Conservation (phyloP, 2,797 vertebrate genomes). For the Erpetoichthys calabaricus region DNA sequence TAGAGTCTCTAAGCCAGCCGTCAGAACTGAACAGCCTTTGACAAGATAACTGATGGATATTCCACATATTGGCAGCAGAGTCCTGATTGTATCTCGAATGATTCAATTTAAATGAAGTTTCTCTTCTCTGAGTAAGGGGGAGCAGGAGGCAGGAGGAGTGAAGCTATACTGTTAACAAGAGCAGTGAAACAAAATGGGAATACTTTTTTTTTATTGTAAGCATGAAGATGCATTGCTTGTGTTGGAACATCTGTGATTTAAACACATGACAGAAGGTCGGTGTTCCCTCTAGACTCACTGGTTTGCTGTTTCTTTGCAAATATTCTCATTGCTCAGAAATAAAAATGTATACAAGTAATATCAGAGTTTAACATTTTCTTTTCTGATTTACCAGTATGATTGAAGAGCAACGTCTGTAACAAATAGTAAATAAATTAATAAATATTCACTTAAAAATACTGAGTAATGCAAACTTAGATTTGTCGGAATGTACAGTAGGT, state of each 20-base stretch:
- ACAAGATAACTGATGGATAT: slow-evolving; percentile 45
- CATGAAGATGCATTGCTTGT: slow-evolving; percentile 16
- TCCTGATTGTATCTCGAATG: slow-evolving; percentile 11
- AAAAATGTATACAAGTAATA: neutral
- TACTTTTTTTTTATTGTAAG: neutral
- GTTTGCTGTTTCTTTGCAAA: slow-evolving; percentile 14
- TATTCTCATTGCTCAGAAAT: slow-evolving; percentile 6
- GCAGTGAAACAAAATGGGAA: neutral
- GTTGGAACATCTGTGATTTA: slow-evolving; percentile 36
- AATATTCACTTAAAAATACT: too few species aligned
- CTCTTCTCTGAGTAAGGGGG: slow-evolving; percentile 6
- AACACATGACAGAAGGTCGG: slow-evolving; percentile 34
- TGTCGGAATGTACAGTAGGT: too few species aligned
- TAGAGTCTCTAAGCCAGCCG: neutral
- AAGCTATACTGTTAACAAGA: slow-evolving; percentile 6
- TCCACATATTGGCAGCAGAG: neutral
- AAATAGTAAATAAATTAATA: too few species aligned
- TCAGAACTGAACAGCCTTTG: slow-evolving; percentile 5
- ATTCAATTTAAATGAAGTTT: slow-evolving; percentile 11
- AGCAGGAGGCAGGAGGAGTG: neutral
- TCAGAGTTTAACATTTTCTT: too few species aligned
- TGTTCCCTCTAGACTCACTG: slow-evolving; percentile 28
- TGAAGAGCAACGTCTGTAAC: too few species aligned
- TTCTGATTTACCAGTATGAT: too few species aligned
- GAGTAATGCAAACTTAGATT: too few species aligned